Evolutionary conservation across 2,113 vertebrate species (phyloP), one percentile per base, ranked within the genome.

Genomic region (Erinaceus europaeus): DNA sequence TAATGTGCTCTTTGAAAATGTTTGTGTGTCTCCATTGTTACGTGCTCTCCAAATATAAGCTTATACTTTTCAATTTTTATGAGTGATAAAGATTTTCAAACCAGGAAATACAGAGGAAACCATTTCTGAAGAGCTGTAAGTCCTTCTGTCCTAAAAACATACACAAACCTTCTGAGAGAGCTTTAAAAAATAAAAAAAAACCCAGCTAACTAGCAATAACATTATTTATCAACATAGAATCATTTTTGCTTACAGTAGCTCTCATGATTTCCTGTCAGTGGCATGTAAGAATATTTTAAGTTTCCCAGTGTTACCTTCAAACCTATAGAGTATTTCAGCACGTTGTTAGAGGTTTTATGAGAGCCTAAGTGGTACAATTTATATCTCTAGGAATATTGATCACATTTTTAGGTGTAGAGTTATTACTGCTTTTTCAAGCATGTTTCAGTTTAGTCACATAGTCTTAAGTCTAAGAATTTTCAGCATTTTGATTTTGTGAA

Each of bases 171-270:
- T 32, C 3, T 64, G 2, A 17, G 10, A 86, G 17, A 27, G 23
- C 29, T 57, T 87, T 69, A n/a, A 69, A 83, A 88, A 69, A 86
- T 44, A 88, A 52, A 69, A 83, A 88, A 69, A 86, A 40, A 88
- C 46, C 67, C 53, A 38, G n/a, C 27, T 77, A 67, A 83, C 9
- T 44, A 59, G n/a, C 44, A 50, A 36, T 44, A 65, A n/a, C 23
- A 42, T 29, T 48, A 52, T 46, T 27, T 5, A 38, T 53, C 40
- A 91, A 38, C 21, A 76, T 52, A 57, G 38, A 77, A 84, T 83
- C n/a, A 27, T 59, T 55, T 62, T 86, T 48, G 9, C 42, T 83
- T 64, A n/a, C 6, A n/a, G 12, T 65, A 67, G 68, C 25, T 59
- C 57, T 57, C 0, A 77, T 27, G 32, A 36, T 38, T 52, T 62